Evolutionary conservation across 2,888 invertebrate species (phyloP).

Genomic region (Andricus quercusramuli): DNA sequence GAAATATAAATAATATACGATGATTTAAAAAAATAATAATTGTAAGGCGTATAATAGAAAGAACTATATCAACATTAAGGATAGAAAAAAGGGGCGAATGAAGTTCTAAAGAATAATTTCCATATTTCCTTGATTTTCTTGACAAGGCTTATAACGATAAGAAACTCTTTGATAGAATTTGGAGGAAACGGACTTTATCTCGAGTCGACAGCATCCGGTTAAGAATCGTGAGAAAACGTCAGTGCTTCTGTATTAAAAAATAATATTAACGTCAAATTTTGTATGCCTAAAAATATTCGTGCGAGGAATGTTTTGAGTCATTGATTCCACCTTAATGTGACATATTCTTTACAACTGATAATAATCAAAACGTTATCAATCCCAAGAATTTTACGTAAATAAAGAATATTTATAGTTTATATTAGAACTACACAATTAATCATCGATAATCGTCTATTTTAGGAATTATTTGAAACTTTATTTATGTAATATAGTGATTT

Average conservation of each 20-base stretch:
- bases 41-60: no score
- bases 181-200: constrained; percentile 30
- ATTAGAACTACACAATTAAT: background rate
- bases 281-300: background rate
- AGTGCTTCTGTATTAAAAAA: background rate
- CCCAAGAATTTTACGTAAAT: background rate
- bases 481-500: no score
- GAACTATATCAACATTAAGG: no score
- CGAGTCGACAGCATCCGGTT: constrained; percentile 19
- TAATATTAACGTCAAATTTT: background rate
- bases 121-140: background rate
- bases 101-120: no score
- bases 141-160: background rate
- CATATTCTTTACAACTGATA: background rate
- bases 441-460: background rate
- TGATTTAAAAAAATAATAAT: no score
- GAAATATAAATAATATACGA: no score
- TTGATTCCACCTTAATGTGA: background rate
- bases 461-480: background rate
- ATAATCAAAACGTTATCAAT: background rate
- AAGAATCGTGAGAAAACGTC: background rate
- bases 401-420: background rate
- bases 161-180: constrained; percentile 5
- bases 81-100: no score
- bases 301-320: background rate